Evolutionary conservation across 2,797 vertebrate genomes (phyloP).

Genomic region (Myoxocephalus aenaeus): DNA sequence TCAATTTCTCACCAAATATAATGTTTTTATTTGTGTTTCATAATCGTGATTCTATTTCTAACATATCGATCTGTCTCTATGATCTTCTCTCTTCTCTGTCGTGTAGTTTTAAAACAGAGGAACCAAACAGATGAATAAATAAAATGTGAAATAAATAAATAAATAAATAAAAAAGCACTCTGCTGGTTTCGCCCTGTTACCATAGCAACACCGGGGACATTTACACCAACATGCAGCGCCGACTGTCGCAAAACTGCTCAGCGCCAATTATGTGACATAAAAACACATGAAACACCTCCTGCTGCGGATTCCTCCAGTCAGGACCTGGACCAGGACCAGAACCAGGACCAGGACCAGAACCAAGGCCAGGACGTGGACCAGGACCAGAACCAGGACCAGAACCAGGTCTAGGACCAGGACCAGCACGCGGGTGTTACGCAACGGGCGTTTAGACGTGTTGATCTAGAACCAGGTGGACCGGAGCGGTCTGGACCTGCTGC

Average conservation of each 20-base stretch:
- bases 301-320: background rate
- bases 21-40: too few relatives aligned
- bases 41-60: too few relatives aligned
- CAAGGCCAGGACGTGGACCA: background rate
- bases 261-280: conserved; percentile 17
- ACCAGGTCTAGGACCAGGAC: too few relatives aligned
- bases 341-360: too few relatives aligned
- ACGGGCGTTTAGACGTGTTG: background rate
- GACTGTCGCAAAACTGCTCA: conserved; percentile 52
- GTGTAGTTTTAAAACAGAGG: background rate
- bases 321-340: background rate
- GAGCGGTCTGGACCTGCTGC: conserved; percentile 1
- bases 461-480: too few relatives aligned
- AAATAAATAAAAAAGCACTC: background rate
- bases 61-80: too few relatives aligned
- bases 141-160: background rate
- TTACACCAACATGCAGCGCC: conserved; percentile 35
- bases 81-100: background rate
- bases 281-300: background rate
- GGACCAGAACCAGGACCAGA: too few relatives aligned
- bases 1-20: too few relatives aligned
- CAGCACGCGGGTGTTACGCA: background rate
- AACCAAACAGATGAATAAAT: background rate
- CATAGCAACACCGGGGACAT: conserved; percentile 59
- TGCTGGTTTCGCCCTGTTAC: conserved; percentile 53